Conservation (phyloP, 2,888 invertebrate species). For the Mantis religiosa region DNA sequence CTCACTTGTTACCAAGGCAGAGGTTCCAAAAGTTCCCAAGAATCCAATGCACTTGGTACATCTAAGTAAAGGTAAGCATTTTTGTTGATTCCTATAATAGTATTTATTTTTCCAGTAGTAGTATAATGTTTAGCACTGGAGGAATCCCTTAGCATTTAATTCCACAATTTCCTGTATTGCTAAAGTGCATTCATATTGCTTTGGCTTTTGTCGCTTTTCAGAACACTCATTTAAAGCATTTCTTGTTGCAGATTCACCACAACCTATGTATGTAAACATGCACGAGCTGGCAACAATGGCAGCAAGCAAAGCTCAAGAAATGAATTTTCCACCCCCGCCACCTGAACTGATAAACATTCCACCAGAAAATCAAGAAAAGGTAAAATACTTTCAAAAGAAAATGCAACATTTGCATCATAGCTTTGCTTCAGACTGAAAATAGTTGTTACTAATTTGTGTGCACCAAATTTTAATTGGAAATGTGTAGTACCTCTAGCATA, state of each 20-base stretch:
- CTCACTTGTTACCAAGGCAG: not conserved
- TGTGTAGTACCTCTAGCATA: too few species aligned
- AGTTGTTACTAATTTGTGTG: too few species aligned
- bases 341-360: constrained; percentile 42
- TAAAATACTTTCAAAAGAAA: constrained; percentile 34
- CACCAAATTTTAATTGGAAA: too few species aligned
- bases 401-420: too few species aligned
- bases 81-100: too few species aligned
- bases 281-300: constrained; percentile 81
- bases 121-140: too few species aligned
- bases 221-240: not conserved
- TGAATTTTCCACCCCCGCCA: constrained; percentile 55
- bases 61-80: not conserved
- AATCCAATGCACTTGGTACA: not conserved
- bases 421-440: too few species aligned
- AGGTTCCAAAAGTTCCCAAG: constrained; percentile 2
- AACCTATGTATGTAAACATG: constrained; percentile 89
- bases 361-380: constrained; percentile 47
- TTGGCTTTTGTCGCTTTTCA: not conserved
- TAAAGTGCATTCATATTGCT: not conserved
- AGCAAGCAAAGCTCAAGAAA: constrained; percentile 65
- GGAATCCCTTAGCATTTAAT: too few species aligned
- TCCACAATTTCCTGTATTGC: too few species aligned
- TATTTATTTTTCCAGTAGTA: too few species aligned
- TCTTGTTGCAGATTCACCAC: constrained; percentile 50